These are phyloP conservation scores for Cheiracanthium punctorium DNA, from an alignment of 2,888 invertebrate species.

Conservation along the genomic window DNA sequence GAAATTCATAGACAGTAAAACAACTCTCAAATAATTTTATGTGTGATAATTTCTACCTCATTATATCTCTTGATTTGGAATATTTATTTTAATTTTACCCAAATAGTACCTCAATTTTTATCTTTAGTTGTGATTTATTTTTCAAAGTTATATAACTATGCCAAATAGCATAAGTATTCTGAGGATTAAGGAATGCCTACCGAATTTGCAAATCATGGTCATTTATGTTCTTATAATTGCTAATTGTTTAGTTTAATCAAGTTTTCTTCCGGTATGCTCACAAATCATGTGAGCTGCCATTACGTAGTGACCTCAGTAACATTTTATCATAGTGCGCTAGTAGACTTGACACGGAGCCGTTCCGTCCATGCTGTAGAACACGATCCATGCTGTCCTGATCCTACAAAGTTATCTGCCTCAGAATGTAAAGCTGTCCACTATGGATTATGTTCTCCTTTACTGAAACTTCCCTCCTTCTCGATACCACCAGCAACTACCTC, in stretches of 20 bases:
- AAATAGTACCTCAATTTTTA: no score
- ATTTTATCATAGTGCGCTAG: slow-evolving; percentile 64
- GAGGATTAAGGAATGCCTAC: no score
- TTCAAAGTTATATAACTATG: no score
- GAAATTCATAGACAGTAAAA: no score
- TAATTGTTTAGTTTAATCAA: neutral
- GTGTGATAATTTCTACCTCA: no score
- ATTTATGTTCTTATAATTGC: neutral
- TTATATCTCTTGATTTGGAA: no score
- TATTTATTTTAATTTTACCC: no score
- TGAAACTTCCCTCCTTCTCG: slow-evolving; percentile 67
- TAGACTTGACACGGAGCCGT: slow-evolving; percentile 69
- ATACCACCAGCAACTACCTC: slow-evolving; percentile 55
- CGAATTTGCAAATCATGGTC: neutral
- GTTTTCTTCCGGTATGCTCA: slow-evolving; percentile 59
- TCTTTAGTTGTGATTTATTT: no score
- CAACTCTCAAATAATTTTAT: no score
- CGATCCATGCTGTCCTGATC: slow-evolving; percentile 71
- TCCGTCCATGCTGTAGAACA: slow-evolving; percentile 71
- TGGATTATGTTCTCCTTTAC: slow-evolving; percentile 71
- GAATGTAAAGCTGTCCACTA: slow-evolving; percentile 71
- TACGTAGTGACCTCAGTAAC: slow-evolving; percentile 69
- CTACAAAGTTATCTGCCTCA: slow-evolving; percentile 60
- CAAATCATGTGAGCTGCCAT: slow-evolving; percentile 68
- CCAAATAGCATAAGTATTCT: no score